A percentile compares a stretch with the other conserved stretches of the same genome.
Conservation (phyloP, 2,797 vertebrate genomes). For the Phoeniculus purpureus region DNA sequence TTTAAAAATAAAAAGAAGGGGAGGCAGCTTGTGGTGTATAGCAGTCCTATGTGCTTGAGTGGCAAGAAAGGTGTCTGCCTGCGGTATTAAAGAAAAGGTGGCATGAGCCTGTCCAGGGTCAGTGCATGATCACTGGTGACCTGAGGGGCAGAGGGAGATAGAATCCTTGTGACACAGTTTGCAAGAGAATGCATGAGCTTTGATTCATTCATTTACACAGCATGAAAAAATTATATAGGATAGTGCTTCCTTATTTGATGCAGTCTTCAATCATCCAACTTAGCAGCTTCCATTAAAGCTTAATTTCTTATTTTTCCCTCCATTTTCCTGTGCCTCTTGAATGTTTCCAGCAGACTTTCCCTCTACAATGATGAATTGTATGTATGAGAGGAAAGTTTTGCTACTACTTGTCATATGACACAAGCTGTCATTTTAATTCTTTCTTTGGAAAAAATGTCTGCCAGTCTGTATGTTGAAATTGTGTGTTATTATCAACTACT, state of each 20-base stretch:
- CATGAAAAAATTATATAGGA: background rate
- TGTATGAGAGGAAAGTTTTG: background rate
- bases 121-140: background rate
- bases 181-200: conserved; percentile 11
- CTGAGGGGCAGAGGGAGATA: background rate
- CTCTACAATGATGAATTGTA: background rate
- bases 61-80: background rate
- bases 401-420: background rate
- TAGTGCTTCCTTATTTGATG: background rate
- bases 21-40: background rate
- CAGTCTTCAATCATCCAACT: background rate
- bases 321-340: background rate
- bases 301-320: background rate
- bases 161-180: conserved; percentile 18
- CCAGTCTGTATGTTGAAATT: background rate
- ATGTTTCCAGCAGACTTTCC: background rate
- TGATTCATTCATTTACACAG: background rate
- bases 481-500: background rate
- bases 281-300: background rate
- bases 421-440: background rate
- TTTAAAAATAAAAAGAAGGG: too few relatives aligned
- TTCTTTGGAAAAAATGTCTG: background rate
- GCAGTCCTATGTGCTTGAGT: background rate
- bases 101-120: background rate
- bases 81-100: background rate